Base-by-base conservation (phyloP, 2,888 invertebrate species). In the Rugalucina vietnamica region DNA sequence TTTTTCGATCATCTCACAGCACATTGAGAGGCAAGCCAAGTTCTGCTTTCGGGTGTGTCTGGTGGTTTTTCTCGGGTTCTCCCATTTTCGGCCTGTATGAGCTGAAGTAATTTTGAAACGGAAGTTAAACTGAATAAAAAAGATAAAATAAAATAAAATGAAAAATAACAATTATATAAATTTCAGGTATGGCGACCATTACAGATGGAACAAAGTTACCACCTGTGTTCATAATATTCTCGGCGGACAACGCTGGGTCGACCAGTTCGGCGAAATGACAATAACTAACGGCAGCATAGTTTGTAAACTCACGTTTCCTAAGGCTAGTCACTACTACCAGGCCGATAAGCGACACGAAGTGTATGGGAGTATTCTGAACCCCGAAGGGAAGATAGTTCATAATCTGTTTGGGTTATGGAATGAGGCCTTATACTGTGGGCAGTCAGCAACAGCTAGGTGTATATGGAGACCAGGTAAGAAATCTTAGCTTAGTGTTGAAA, bases 191-290 rank as follows among this genome's bases (percentile, higher is more conserved):
- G 96, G 96, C 18, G 97, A 97, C 92, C 96, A 96, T 90, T 97
- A 97, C 93, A 96, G 96, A 77, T 97, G 97, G 97, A 97, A 97
- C 94, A 97, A 97, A 95, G 97, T 97, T 79, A 98, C 97, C 57
- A 97, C 97, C 0, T 98, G 97, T 94, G 97, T 98, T 0, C 97
- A 98, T 95, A 98, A 97, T 92, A 94, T 98, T 91, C 97, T 98
- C 94, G 97, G 97, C 81, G 97, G 97, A 0, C 97, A 97, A 95
- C 96, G 97, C 37, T 97, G 97, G 97, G 97, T 97, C 81, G 98
- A 98, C 95, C 97, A 97, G 95, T 98, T 97, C 93, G 98, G 98
- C 0, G 97, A 97, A 93, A 96, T 97, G 95, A 96, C 96, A 90
- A 97, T 98, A 85, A 90, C 90, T 14, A 94, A 94, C 82, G 92